These are phyloP conservation scores for Drosophila siamana DNA, from an alignment of 2,888 invertebrate genomes.

Conservation along the genomic window DNA sequence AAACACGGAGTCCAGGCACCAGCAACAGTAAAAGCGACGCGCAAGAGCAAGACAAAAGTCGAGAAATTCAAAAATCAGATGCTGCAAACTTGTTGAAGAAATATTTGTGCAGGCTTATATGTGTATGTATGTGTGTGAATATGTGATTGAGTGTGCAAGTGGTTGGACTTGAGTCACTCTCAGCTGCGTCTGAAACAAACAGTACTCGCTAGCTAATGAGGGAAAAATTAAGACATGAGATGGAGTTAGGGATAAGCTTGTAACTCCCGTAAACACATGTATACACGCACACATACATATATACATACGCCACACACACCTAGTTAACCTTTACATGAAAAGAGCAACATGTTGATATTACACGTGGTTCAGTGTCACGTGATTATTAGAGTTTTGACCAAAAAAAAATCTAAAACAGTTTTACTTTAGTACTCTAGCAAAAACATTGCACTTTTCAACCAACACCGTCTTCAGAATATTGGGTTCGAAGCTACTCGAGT, in stretches of 20 bases:
- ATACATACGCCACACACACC: slow-evolving; percentile 2
- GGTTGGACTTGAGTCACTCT: slow-evolving; percentile 41
- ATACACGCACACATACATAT: slow-evolving; percentile 7
- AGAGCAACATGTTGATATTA: slow-evolving; percentile 75
- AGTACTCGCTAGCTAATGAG: slow-evolving; percentile 13
- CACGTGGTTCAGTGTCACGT: slow-evolving; percentile 62
- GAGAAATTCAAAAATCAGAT: slow-evolving; percentile 76
- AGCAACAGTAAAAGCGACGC: slow-evolving; percentile 11
- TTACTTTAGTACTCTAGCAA: no score
- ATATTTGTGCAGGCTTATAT: slow-evolving; percentile 55
- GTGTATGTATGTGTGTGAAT: slow-evolving; percentile 4
- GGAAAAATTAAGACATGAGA: slow-evolving; percentile 40
- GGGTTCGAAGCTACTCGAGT: no score
- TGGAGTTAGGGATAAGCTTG: neutral
- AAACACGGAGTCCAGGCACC: slow-evolving; percentile 32
- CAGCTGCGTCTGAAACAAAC: slow-evolving; percentile 48
- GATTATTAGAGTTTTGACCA: no score
- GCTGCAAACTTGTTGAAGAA: slow-evolving; percentile 76
- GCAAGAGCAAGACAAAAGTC: slow-evolving; percentile 58
- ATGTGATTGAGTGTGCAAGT: slow-evolving; percentile 2
- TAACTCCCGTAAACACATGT: neutral
- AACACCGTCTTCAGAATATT: no score
- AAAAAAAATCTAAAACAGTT: no score
- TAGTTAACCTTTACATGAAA: slow-evolving; percentile 6
- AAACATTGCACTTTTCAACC: no score